Evolutionary conservation across 2,888 invertebrate species (phyloP).

Genomic region (Bursaphelenchus okinawaensis): DNA sequence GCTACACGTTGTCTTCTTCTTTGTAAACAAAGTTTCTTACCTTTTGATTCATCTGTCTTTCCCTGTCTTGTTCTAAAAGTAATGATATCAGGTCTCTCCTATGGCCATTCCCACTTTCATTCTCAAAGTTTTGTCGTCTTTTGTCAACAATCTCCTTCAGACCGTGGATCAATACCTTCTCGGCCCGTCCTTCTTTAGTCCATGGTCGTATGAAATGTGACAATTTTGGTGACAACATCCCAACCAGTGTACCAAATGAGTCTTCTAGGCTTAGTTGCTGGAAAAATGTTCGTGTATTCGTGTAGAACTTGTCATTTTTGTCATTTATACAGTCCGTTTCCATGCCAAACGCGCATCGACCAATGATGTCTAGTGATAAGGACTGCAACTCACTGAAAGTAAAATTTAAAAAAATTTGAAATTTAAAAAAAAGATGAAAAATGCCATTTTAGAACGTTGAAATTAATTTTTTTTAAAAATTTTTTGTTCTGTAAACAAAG

Average conservation of each 20-base stretch:
- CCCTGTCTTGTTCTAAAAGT: slow-evolving; percentile 24
- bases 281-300: slow-evolving; percentile 20
- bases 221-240: not conserved
- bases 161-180: slow-evolving; percentile 5
- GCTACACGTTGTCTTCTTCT: too few relatives aligned
- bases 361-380: slow-evolving; percentile 46
- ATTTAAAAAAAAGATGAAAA: too few relatives aligned
- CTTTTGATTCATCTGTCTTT: slow-evolving; percentile 19
- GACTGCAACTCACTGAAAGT: slow-evolving; percentile 45
- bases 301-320: slow-evolving; percentile 33
- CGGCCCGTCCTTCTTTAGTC: slow-evolving; percentile 8
- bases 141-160: slow-evolving; percentile 18
- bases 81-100: slow-evolving; percentile 34
- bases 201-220: not conserved
- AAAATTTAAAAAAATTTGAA: too few relatives aligned
- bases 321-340: slow-evolving; percentile 34
- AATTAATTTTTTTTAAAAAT: too few relatives aligned
- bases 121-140: slow-evolving; percentile 18
- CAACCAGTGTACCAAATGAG: not conserved
- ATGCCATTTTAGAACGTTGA: too few relatives aligned
- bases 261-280: not conserved
- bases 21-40: too few relatives aligned
- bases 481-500: too few relatives aligned
- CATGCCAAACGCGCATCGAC: slow-evolving; percentile 40
- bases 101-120: slow-evolving; percentile 24